Percentiles rank a stretch among this genome's conserved stretches.
phyloP scores from a whole-genome alignment of 2,797 vertebrate species.

The Nasua narica region DNA sequence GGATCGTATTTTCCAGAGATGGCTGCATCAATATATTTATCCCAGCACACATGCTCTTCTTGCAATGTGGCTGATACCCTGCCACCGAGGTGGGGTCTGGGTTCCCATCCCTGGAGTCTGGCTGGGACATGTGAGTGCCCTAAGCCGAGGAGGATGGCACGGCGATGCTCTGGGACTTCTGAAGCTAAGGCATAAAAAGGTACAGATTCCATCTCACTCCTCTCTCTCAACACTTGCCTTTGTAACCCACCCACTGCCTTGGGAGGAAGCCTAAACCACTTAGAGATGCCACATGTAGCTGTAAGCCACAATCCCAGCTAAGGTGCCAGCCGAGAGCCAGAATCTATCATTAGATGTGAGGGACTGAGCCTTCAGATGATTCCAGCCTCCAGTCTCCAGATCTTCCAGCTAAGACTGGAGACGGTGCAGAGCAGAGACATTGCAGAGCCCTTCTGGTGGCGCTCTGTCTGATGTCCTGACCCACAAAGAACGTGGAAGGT shows the following conservation, averaged over 20 bases:
- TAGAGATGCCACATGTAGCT: not conserved
- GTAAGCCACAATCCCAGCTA: not conserved
- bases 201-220: not conserved
- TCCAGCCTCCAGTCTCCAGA: not conserved
- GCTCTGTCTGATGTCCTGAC: not conserved
- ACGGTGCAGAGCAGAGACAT: not conserved
- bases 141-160: not conserved
- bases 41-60: not conserved
- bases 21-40: not conserved
- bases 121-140: not conserved
- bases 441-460: not conserved
- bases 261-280: not conserved
- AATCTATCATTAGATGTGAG: not conserved
- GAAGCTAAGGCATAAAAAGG: not conserved
- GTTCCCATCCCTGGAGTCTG: not conserved
- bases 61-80: not conserved
- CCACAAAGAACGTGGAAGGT: not conserved
- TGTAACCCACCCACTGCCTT: not conserved
- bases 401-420: not conserved
- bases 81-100: not conserved
- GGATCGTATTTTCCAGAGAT: slow-evolving; percentile 14
- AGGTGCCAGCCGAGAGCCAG: not conserved
- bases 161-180: not conserved
- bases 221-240: not conserved
- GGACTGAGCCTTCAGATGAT: not conserved